These are phyloP conservation scores for Caenorhabditis briggsae DNA, from an alignment of 1,140 invertebrate species.

Conservation along the genomic window DNA sequence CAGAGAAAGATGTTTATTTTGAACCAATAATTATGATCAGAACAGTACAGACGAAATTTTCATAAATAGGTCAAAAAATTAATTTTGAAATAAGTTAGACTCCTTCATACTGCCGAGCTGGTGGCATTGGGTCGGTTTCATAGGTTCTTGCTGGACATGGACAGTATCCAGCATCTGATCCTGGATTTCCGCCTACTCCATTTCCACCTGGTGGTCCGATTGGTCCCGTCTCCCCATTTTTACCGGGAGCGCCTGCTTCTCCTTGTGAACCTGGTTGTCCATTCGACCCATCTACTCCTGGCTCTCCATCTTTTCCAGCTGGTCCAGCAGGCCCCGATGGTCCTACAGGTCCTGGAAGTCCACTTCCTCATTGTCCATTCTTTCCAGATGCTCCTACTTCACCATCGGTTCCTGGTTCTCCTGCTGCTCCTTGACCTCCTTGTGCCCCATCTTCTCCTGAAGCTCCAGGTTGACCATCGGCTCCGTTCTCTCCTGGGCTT, in stretches of 20 bases:
- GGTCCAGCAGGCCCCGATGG: constrained; percentile 6
- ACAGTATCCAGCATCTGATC: constrained; percentile 15
- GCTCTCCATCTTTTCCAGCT: constrained; percentile 22
- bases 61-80: neutral
- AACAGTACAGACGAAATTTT: neutral
- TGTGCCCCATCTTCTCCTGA: neutral
- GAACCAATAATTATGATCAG: too few species aligned
- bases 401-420: neutral
- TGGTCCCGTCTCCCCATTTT: neutral
- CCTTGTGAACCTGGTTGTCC: constrained; percentile 14
- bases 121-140: constrained; percentile 16
- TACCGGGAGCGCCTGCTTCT: constrained; percentile 1
- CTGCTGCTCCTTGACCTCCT: constrained; percentile 26
- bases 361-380: constrained; percentile 28
- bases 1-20: too few species aligned
- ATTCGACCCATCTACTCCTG: constrained; percentile 29
- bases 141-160: constrained; percentile 22
- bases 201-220: neutral
- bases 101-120: constrained; percentile 7
- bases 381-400: neutral
- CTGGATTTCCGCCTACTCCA: neutral
- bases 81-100: neutral
- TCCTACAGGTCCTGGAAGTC: neutral
- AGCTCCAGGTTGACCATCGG: neutral
- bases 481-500: neutral